Base-by-base conservation (phyloP, 2,113 vertebrate genomes). In the Bubo scandiacus region DNA sequence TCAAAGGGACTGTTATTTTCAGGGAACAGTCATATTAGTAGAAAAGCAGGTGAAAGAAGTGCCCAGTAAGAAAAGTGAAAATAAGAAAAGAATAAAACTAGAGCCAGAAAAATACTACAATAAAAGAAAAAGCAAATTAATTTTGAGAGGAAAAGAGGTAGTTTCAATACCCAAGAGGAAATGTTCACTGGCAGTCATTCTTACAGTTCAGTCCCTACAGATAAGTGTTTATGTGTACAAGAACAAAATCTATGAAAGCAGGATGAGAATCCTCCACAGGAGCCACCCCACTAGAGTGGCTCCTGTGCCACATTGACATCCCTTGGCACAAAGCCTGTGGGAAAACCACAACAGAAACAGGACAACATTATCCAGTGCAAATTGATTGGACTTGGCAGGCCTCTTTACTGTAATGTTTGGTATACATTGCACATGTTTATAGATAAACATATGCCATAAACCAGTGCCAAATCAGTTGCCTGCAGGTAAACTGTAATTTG, bases 301-400 rank as follows among this genome's bases (percentile, higher is more conserved):
- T 72, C 29, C 18, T 70, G 34, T 59, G 45, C 19, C 38, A 30
- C 23, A 12, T 30, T 45, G 55, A 38, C 11, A 11, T 40, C 22
- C 32, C 15, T n/a, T 0, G 0, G 18, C 15, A 58, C 12, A n/a
- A 71, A 81, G 4, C 6, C 10, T 63, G 17, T 18, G 30, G 22
- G n/a, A 87, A 8, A 70, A 9, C 3, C 12, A 10, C 25, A 17
- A 9, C 0, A 12, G 17, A 51, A 87, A 27, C 17, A 63, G 8
- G 8, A 15, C 52, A 79, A 4, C 17, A 23, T 61, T 86, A 43
- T 49, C 26, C 25, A 30, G 10, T 20, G 15, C 9, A 87, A 83
- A 81, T 3, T 36, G 32, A 34, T 23, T 68, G 5, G 14, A 43
- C 12, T 66, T 63, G 29, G 38, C 23, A 55, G 11, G 6, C 20